Percentiles rank a stretch among this genome's conserved stretches.
Evolutionary conservation across 2,797 vertebrate genomes (phyloP).

Genomic region (Tiaroga cobitis): DNA sequence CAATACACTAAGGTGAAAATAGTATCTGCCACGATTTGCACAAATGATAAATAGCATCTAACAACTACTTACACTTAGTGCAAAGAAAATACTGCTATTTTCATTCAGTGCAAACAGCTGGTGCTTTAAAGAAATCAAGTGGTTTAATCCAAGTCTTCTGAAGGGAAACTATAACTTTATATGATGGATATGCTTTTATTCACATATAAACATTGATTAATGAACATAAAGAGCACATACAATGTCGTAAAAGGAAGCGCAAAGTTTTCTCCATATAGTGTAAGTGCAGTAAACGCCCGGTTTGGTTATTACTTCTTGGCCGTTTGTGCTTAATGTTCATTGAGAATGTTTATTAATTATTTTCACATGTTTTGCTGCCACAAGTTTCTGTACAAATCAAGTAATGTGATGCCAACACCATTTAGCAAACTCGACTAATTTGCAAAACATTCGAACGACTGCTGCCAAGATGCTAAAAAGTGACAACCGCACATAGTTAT

Average conservation of each 20-base stretch:
- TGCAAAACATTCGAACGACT: background rate
- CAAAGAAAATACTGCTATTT: too few relatives aligned
- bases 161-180: too few relatives aligned
- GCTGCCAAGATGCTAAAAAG: constrained; percentile 49
- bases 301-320: background rate
- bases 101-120: too few relatives aligned
- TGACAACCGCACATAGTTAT: constrained; percentile 70
- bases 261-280: background rate
- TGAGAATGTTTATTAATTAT: background rate
- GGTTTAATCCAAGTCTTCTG: too few relatives aligned
- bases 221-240: too few relatives aligned
- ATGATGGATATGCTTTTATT: too few relatives aligned
- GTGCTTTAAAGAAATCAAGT: too few relatives aligned
- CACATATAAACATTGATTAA: too few relatives aligned
- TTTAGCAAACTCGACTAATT: background rate
- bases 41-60: too few relatives aligned
- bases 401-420: background rate
- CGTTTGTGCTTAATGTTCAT: background rate
- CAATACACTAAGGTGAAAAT: too few relatives aligned
- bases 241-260: background rate
- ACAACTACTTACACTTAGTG: too few relatives aligned
- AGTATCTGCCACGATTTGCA: too few relatives aligned
- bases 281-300: background rate
- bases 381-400: background rate
- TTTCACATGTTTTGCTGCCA: background rate